Evolutionary conservation across 2,113 vertebrate genomes (phyloP), one percentile per base, ranked within the genome.

Genomic region (Xiphias gladius): DNA sequence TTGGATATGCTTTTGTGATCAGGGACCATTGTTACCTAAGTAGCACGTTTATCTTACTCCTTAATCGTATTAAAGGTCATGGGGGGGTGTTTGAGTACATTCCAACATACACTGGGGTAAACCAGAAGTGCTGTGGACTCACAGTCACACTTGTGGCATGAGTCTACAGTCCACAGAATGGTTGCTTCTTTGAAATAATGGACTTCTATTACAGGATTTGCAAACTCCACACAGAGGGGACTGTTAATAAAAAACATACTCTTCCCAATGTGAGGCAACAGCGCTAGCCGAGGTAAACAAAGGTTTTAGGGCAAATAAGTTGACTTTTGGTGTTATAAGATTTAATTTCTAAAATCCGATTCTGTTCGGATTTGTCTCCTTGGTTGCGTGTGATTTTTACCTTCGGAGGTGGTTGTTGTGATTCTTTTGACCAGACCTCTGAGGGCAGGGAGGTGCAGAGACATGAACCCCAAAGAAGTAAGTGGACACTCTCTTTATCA

Each of bases 401-500:
- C 46, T 16, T 12, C 1, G 0, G 9, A 41, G 58, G 54, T 79
- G 26, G 57, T 32, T 84, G 73, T 74, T 72, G 20, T 39, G 26
- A 66, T 26, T 79, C 71, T 61, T 77, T 72, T 41, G 3, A 57
- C 30, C 7, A 61, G 75, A 73, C 72, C 76, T 89, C 72, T 72
- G 61, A 86, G 84, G 83, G 79, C 76, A 83, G 83, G 85, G 88
- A 88, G 90, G 61, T 80, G 62, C 79, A 79, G 80, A 77, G 82
- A 89, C 89, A 85, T 83, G 73, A 90, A 86, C 87, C 85, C 80
- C 80, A 68, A 83, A 81, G 82, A 57, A 83, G 86, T 90, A 86
- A 89, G 87, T 83, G 83, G 85, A 92, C 86, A 79, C 86, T 90
- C 69, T 85, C 85, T 91, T 88, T 87, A 88, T 89, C 85, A 90